A percentile compares a stretch with the other conserved stretches of the same genome.
Conservation (phyloP, 1,140 invertebrate genomes). For the Oncopodura yosiiana region DNA sequence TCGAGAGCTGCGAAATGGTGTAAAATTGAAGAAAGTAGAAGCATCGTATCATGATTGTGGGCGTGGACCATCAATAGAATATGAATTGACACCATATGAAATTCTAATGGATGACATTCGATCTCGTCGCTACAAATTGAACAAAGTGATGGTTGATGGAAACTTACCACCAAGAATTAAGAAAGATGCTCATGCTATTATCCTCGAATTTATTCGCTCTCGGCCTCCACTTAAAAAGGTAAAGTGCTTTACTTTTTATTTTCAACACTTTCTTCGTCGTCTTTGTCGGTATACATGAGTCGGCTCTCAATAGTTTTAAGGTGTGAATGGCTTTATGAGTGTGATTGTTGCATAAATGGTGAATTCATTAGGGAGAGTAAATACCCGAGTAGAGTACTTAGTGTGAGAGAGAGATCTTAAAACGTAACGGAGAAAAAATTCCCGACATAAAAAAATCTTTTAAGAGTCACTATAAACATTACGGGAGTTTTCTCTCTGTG, state of each 20-base stretch:
- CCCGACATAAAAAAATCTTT: no score
- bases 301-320: no score
- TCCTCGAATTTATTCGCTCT: constrained; percentile 91
- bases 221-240: constrained; percentile 87
- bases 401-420: background rate
- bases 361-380: no score
- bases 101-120: constrained; percentile 94
- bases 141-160: constrained; percentile 69
- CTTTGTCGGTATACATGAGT: no score
- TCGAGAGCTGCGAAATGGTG: constrained; percentile 67
- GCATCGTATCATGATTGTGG: constrained; percentile 19
- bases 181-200: constrained; percentile 88
- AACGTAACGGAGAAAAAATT: no score
- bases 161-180: constrained; percentile 63
- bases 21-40: constrained; percentile 81
- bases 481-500: no score
- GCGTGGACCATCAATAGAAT: constrained; percentile 59
- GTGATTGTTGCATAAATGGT: no score
- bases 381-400: no score
- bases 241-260: constrained; percentile 30
- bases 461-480: no score
- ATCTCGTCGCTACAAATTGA: constrained; percentile 67
- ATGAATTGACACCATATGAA: constrained; percentile 92
- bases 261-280: background rate
- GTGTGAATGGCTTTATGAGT: no score